phyloP scores from a whole-genome alignment of 2,113 vertebrate genomes.

The Otolemur garnettii region DNA sequence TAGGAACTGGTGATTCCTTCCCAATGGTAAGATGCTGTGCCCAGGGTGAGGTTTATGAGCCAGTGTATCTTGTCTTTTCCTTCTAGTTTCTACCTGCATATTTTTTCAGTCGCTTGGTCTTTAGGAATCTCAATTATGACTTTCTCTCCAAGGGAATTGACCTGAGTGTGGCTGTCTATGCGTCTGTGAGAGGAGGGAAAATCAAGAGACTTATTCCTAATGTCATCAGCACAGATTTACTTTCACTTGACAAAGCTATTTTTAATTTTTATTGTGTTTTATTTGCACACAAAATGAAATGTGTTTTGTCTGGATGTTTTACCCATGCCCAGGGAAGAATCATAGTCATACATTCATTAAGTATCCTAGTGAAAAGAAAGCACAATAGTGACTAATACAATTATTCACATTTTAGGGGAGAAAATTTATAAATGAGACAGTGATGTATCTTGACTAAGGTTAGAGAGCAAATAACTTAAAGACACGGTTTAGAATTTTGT shows the following conservation, averaged over 20 bases:
- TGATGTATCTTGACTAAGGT: not conserved
- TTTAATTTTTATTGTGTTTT: not conserved
- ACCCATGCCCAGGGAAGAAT: not conserved
- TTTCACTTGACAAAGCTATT: not conserved
- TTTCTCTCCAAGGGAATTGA: not conserved
- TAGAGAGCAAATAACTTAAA: not conserved
- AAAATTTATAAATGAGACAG: slow-evolving; percentile 27
- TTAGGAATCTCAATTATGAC: not conserved
- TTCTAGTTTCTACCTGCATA: not conserved
- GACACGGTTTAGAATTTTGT: not conserved
- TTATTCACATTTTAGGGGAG: not conserved
- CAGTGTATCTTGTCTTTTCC: not conserved
- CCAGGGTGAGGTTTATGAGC: not conserved
- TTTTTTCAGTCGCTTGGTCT: not conserved
- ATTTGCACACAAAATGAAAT: not conserved
- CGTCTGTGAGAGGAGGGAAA: not conserved
- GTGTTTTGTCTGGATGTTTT: not conserved
- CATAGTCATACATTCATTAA: not conserved
- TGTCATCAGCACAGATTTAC: not conserved
- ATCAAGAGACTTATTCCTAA: not conserved
- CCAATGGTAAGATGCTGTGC: not conserved
- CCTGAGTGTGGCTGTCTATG: too few species aligned
- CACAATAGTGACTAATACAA: not conserved
- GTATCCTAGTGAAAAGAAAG: slow-evolving; percentile 9
- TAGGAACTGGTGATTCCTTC: not conserved